phyloP scores from a whole-genome alignment of 1,140 invertebrate species.

The Leptinotarsa lineolata region DNA sequence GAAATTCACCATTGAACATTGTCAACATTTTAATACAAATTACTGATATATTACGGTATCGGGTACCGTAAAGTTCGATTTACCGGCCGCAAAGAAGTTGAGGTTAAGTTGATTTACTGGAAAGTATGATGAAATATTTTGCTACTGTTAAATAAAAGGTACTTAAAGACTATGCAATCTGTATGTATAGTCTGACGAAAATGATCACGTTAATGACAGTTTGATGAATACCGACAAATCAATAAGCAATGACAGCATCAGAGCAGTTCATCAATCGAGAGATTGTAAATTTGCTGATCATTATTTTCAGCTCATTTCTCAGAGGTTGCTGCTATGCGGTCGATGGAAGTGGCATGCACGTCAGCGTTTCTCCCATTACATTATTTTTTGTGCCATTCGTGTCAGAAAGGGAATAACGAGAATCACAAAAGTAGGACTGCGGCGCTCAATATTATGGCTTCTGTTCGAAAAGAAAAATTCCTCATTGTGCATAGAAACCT shows the following conservation, averaged over 20 bases:
- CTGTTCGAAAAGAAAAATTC: neutral
- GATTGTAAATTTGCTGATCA: conserved; percentile 22
- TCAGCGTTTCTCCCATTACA: conserved; percentile 38
- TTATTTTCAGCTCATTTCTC: conserved; percentile 37
- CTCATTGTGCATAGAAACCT: neutral
- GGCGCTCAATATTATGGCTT: conserved; percentile 19
- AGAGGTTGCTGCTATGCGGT: conserved; percentile 17
- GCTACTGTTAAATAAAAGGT: too few relatives aligned
- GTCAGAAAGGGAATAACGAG: conserved; percentile 21
- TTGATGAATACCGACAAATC: neutral
- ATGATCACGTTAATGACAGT: neutral
- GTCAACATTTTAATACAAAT: too few relatives aligned
- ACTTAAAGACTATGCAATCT: too few relatives aligned
- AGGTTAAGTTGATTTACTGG: too few relatives aligned
- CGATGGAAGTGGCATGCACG: conserved; percentile 32
- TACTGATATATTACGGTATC: too few relatives aligned
- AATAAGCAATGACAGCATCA: neutral
- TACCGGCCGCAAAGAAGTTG: too few relatives aligned
- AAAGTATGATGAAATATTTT: too few relatives aligned
- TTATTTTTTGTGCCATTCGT: conserved; percentile 15
- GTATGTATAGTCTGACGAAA: neutral
- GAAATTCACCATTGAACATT: too few relatives aligned
- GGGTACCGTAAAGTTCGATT: too few relatives aligned
- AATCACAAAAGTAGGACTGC: conserved; percentile 19
- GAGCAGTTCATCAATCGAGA: too few relatives aligned